A percentile compares a stretch with the other conserved stretches of the same genome.
Conservation (phyloP, 2,797 vertebrate genomes). For the Argyrosomus regius region DNA sequence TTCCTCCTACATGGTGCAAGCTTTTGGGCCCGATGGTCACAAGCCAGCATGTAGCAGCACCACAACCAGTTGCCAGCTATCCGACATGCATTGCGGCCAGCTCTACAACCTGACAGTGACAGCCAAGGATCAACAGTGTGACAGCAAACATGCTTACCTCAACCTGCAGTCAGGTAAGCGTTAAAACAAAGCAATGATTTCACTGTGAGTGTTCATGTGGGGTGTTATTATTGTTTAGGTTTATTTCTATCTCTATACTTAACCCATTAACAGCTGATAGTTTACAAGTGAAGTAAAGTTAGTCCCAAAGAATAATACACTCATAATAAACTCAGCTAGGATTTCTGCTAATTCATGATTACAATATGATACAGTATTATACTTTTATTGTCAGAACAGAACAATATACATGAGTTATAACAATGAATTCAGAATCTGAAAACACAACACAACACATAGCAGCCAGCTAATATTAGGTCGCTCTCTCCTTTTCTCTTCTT, state of each 20-base stretch:
- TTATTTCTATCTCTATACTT: background rate
- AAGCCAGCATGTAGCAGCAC: constrained; percentile 65
- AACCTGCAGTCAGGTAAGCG: constrained; percentile 80
- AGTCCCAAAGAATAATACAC: background rate
- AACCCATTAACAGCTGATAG: background rate
- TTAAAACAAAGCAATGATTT: background rate
- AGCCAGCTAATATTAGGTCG: too few relatives aligned
- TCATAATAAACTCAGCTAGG: background rate
- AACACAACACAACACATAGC: too few relatives aligned
- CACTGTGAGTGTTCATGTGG: background rate
- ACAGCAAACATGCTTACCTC: constrained; percentile 69
- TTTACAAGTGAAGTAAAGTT: background rate
- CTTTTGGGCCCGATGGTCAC: constrained; percentile 78
- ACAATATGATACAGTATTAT: too few relatives aligned
- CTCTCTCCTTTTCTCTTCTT: too few relatives aligned
- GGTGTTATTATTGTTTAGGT: background rate
- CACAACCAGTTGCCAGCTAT: constrained; percentile 71
- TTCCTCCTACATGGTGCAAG: constrained; percentile 74
- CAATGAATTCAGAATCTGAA: too few relatives aligned
- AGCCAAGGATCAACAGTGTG: constrained; percentile 77
- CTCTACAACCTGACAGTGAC: constrained; percentile 84
- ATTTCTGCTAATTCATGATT: background rate
- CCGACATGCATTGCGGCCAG: constrained; percentile 83
- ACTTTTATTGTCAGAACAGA: too few relatives aligned
- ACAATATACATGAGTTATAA: too few relatives aligned